These are phyloP conservation scores for Amphimedon queenslandica DNA, from an alignment of 37 sponge, comb jelly and placozoan species.

Conservation along the genomic window DNA sequence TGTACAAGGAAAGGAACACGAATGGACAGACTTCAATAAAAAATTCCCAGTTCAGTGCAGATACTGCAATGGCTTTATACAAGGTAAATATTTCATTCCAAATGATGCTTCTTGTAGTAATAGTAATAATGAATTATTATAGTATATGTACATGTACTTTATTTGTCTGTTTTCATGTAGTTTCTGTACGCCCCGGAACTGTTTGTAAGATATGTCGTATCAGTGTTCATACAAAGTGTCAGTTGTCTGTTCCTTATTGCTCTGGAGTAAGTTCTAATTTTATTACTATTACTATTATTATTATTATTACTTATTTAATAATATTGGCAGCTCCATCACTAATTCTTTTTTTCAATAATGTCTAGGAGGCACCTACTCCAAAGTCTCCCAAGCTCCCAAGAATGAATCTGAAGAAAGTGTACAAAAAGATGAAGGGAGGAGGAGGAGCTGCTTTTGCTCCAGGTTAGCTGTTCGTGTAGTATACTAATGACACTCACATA, in stretches of 20 bases:
- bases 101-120: neutral
- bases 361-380: neutral
- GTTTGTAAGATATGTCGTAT: conserved; percentile 68
- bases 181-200: conserved; percentile 36
- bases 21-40: conserved; percentile 40
- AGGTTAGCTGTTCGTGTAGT: too few species aligned
- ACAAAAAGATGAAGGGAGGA: neutral
- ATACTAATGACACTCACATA: too few species aligned
- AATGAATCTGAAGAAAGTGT: neutral
- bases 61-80: conserved; percentile 59
- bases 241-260: conserved; percentile 60
- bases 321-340: too few species aligned
- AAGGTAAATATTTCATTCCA: conserved; percentile 24
- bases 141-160: neutral
- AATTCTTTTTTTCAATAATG: too few species aligned
- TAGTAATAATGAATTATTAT: neutral
- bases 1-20: conserved; percentile 46
- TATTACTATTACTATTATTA: too few species aligned
- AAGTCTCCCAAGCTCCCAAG: neutral
- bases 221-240: conserved; percentile 64
- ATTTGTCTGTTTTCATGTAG: conserved; percentile 5
- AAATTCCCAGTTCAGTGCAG: conserved; percentile 48
- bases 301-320: too few species aligned
- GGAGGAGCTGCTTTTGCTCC: neutral
- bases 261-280: conserved; percentile 36